These are phyloP conservation scores for Pseudomyrmex cubaensis DNA, from an alignment of 1,140 invertebrate species.

Conservation along the genomic window DNA sequence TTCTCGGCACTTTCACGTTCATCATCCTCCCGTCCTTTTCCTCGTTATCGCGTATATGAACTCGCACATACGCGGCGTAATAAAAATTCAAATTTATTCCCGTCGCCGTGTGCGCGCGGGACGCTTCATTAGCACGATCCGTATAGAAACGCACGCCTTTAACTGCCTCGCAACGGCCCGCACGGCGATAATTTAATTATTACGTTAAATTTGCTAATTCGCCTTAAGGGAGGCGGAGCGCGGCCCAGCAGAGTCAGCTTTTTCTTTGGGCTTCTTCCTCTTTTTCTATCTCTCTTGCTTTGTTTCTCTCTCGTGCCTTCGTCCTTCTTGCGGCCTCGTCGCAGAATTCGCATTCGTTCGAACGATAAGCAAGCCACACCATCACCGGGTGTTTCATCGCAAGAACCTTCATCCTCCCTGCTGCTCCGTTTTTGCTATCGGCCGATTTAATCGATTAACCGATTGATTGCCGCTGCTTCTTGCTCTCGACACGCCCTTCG, in stretches of 20 bases:
- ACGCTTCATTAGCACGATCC: constrained; percentile 79
- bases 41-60: neutral
- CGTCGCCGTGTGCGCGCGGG: constrained; percentile 72
- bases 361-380: constrained; percentile 27
- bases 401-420: neutral
- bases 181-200: constrained; percentile 81
- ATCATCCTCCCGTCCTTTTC: constrained; percentile 19
- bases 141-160: constrained; percentile 60
- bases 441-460: constrained; percentile 60
- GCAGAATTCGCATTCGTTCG: constrained; percentile 28
- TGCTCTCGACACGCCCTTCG: constrained; percentile 38
- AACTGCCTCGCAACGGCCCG: constrained; percentile 62
- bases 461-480: constrained; percentile 59
- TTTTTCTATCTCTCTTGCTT: neutral
- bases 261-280: constrained; percentile 50
- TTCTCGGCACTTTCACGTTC: neutral
- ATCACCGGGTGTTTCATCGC: constrained; percentile 31
- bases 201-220: constrained; percentile 83
- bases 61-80: constrained; percentile 58
- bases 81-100: constrained; percentile 80
- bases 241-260: constrained; percentile 63
- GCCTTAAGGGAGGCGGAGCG: constrained; percentile 66
- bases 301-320: neutral
- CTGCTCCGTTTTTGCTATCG: constrained; percentile 29
- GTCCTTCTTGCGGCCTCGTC: constrained; percentile 17